Evolutionary conservation across 2,888 invertebrate species (phyloP), one percentile per base, ranked within the genome.

Genomic region (Colostygia pectinataria): DNA sequence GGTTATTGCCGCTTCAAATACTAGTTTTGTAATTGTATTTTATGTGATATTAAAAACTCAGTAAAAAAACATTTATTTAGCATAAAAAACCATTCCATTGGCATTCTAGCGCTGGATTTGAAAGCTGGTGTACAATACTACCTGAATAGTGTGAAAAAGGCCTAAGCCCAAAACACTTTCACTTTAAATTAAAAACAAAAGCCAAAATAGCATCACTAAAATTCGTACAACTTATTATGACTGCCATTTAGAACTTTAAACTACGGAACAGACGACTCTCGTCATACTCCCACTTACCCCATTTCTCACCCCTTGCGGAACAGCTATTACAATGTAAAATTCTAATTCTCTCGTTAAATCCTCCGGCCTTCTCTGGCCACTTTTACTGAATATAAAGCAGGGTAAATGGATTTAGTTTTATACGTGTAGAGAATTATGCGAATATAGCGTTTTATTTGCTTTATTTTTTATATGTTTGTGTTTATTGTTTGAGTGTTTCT

Each of bases 311-410:
- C 58, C 59, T 60, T 45, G 12, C 48, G 37, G 31, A 48, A 48
- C 50, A 40, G 44, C 44, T 40, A 45, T 58, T 42, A 53, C 80
- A 79, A 81, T 81, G 80, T 80, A 77, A 77, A 80, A 80, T 77
- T 82, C 80, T 80, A 82, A 83, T 83, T 77, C 74, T 70, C 78
- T 77, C 74, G 75, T 83, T 80, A 78, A 76, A 69, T 65, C 68
- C 66, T 64, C 63, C 61, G 61, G 65, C 70, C 66, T 52, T 69
- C 71, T 68, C 68, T 65, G 65, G 66, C 64, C 67, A 75, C 74
- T 76, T 74, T 72, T 66, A 60, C 61, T 57, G 78, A 78, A 78
- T 78, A 71, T 76, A 71, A 77, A 78, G 67, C 65, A 70, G 70
- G 61, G 57, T 58, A 68, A 72, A 73, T 72, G 66, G 62, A 78